Conservation (phyloP, 2,888 invertebrate genomes). For the Zootermopsis nevadensis region DNA sequence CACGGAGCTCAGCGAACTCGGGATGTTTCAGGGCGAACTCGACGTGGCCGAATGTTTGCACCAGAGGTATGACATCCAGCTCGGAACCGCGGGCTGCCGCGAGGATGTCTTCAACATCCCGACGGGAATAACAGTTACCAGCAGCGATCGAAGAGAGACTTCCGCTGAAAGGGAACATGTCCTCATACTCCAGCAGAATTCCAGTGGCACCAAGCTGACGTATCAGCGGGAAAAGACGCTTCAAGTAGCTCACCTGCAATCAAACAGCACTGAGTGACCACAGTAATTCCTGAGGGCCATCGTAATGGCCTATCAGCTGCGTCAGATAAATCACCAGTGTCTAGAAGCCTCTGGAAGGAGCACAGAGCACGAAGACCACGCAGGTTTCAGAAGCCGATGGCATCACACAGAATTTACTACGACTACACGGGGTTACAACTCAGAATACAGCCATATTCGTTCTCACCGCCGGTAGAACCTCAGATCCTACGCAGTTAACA, state of each 20-base stretch:
- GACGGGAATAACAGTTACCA: conserved; percentile 70
- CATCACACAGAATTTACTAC: too few relatives aligned
- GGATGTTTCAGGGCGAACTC: conserved; percentile 77
- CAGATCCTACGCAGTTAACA: too few relatives aligned
- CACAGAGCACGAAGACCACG: too few relatives aligned
- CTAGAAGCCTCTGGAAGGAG: too few relatives aligned
- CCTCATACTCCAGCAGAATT: conserved; percentile 81
- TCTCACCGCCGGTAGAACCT: too few relatives aligned
- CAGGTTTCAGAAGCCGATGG: too few relatives aligned
- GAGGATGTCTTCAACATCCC: conserved; percentile 66
- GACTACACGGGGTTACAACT: too few relatives aligned
- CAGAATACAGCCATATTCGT: too few relatives aligned
- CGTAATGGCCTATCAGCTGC: too few relatives aligned
- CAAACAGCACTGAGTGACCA: conserved; percentile 45
- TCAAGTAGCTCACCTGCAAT: conserved; percentile 71
- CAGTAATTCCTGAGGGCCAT: too few relatives aligned
- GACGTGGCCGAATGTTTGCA: conserved; percentile 83
- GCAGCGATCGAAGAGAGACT: conserved; percentile 68
- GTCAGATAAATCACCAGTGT: too few relatives aligned
- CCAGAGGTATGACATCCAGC: conserved; percentile 77
- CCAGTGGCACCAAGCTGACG: conserved; percentile 78
- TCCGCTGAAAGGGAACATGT: conserved; percentile 82
- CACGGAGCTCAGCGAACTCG: conserved; percentile 73
- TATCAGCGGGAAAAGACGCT: conserved; percentile 69
- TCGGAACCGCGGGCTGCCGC: conserved; percentile 68